A percentile compares a stretch with the other conserved stretches of the same genome.
Conservation (phyloP, 2,113 vertebrate genomes). For the Cynocephalus volans region DNA sequence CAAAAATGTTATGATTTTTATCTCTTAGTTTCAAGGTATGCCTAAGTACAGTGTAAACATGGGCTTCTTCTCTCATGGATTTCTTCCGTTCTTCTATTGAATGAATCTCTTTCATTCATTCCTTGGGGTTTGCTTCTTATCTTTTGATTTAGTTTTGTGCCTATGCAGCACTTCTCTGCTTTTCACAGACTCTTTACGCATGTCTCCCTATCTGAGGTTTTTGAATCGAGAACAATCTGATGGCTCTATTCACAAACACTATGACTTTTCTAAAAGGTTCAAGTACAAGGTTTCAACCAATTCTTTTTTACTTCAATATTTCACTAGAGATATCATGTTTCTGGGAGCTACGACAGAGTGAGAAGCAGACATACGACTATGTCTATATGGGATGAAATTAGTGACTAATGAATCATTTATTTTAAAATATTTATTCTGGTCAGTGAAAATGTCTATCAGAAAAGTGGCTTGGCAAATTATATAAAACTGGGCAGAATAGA, state of each 20-base stretch:
- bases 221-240: conserved; percentile 20
- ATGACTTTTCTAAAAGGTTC: conserved; percentile 43
- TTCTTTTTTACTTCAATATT: background rate
- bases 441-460: background rate
- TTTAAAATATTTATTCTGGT: background rate
- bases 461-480: conserved; percentile 6
- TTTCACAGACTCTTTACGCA: background rate
- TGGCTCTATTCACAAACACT: background rate
- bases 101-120: background rate
- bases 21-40: background rate
- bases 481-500: too few relatives aligned
- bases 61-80: background rate
- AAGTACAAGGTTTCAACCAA: background rate
- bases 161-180: background rate
- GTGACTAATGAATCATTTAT: background rate
- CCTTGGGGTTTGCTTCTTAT: background rate
- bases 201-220: background rate
- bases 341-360: background rate
- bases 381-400: background rate
- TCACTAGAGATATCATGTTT: background rate
- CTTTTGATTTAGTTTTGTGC: conserved; percentile 1
- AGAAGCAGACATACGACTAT: background rate
- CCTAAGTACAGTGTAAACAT: background rate
- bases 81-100: conserved; percentile 22
- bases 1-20: background rate